Percentiles rank a stretch among this genome's conserved stretches.
Conservation (phyloP, 2,113 vertebrate species). For the Anarrhichthys ocellatus region DNA sequence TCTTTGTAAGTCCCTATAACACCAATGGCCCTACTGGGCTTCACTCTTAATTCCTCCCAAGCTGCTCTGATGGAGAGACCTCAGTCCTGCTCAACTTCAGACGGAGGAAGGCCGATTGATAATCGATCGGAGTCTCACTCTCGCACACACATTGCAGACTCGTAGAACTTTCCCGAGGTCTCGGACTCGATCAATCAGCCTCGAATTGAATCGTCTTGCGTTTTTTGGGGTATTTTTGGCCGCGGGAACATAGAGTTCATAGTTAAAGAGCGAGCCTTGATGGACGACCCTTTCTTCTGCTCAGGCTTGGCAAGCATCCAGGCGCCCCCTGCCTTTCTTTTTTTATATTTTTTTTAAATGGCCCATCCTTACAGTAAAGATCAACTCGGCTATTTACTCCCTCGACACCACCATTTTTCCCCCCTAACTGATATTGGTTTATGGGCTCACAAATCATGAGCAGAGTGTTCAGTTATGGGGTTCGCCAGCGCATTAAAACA, state of each 20-base stretch:
- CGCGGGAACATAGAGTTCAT: constrained; percentile 65
- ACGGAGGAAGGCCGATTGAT: constrained; percentile 60
- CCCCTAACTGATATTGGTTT: constrained; percentile 23
- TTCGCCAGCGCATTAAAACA: constrained; percentile 32
- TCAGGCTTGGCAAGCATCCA: constrained; percentile 57
- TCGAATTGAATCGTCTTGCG: constrained; percentile 66
- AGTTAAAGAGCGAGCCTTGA: constrained; percentile 68
- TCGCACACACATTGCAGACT: constrained; percentile 25
- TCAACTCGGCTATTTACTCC: constrained; percentile 56
- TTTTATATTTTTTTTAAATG: constrained; percentile 31
- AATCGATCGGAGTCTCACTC: constrained; percentile 57
- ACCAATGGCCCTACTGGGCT: constrained; percentile 60
- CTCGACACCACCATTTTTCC: constrained; percentile 29
- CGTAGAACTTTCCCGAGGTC: constrained; percentile 47
- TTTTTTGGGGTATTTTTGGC: constrained; percentile 26
- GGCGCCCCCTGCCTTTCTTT: constrained; percentile 15
- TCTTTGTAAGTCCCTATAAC: constrained; percentile 22
- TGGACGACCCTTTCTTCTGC: constrained; percentile 51
- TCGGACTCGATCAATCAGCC: constrained; percentile 70
- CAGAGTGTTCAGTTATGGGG: constrained; percentile 7
- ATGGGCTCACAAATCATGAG: constrained; percentile 34
- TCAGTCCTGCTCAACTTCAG: constrained; percentile 42
- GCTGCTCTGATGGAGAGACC: constrained; percentile 61
- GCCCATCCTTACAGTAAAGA: constrained; percentile 61
- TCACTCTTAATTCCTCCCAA: constrained; percentile 60